These are phyloP conservation scores for Synanthedon vespiformis DNA, from an alignment of 2,888 invertebrate species.

Conservation along the genomic window DNA sequence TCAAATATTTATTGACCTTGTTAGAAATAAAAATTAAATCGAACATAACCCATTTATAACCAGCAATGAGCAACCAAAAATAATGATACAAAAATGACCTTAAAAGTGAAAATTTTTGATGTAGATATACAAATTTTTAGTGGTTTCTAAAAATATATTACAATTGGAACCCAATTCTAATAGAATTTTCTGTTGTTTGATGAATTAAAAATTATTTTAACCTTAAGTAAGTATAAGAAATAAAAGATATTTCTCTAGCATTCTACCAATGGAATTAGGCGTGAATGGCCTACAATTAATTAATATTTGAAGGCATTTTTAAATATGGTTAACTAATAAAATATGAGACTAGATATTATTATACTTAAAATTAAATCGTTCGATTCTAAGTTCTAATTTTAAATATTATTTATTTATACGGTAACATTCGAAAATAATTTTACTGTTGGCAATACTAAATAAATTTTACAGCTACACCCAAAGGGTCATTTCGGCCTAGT, in stretches of 20 bases:
- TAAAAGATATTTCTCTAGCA: background rate
- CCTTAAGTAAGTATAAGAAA: too few species aligned
- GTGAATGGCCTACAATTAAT: background rate
- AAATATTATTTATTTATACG: background rate
- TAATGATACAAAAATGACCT: background rate
- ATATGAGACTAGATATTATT: background rate
- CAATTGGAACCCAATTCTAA: too few species aligned
- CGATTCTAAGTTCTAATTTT: background rate
- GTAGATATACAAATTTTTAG: too few species aligned
- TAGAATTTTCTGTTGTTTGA: too few species aligned
- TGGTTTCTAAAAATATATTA: background rate
- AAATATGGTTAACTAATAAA: background rate
- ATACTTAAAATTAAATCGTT: background rate
- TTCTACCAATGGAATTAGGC: background rate
- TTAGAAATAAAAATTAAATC: too few species aligned
- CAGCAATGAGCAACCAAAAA: too few species aligned
- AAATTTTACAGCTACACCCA: constrained; percentile 23
- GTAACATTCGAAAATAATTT: background rate
- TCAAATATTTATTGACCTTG: too few species aligned
- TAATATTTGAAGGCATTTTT: background rate
- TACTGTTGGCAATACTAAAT: constrained; percentile 1
- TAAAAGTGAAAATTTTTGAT: background rate
- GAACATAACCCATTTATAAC: too few species aligned
- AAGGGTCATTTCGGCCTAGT: constrained; percentile 49
- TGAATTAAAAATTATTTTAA: too few species aligned